Conservation (phyloP, 2,113 vertebrate species). For the Eretmochelys imbricata region DNA sequence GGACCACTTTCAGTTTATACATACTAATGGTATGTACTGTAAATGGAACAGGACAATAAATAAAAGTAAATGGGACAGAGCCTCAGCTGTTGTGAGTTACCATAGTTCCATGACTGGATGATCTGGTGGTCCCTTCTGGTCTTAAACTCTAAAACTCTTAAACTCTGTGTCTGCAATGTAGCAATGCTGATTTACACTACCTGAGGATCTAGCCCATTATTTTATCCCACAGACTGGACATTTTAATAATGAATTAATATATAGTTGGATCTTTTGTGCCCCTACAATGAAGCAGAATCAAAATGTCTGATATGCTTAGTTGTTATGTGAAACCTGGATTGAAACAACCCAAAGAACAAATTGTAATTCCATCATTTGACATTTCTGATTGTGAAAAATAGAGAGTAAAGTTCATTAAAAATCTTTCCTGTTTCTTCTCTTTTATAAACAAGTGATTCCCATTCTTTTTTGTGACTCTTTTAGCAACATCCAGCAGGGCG, state of each 20-base stretch:
- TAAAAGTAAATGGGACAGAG: not conserved
- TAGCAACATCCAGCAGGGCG: not conserved
- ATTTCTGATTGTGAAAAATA: not conserved
- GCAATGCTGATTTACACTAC: not conserved
- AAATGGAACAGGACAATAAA: accelerated
- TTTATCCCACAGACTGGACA: not conserved
- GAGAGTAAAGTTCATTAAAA: not conserved
- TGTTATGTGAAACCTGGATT: not conserved
- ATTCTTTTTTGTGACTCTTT: not conserved
- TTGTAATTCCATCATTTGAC: accelerated
- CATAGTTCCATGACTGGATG: not conserved
- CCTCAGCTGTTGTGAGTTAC: not conserved
- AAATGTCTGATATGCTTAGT: not conserved
- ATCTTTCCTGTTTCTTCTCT: not conserved
- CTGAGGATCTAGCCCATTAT: not conserved
- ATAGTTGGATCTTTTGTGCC: not conserved
- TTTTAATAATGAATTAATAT: not conserved
- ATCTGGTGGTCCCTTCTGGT: not conserved
- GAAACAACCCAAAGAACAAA: not conserved
- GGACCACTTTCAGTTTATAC: not conserved
- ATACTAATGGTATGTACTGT: not conserved
- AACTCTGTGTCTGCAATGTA: not conserved
- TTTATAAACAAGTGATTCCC: not conserved
- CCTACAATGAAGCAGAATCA: not conserved
- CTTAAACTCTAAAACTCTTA: not conserved